Evolutionary conservation across 2,888 invertebrate genomes (phyloP), one percentile per base, ranked within the genome.

Genomic region (Dioctria linearis): DNA sequence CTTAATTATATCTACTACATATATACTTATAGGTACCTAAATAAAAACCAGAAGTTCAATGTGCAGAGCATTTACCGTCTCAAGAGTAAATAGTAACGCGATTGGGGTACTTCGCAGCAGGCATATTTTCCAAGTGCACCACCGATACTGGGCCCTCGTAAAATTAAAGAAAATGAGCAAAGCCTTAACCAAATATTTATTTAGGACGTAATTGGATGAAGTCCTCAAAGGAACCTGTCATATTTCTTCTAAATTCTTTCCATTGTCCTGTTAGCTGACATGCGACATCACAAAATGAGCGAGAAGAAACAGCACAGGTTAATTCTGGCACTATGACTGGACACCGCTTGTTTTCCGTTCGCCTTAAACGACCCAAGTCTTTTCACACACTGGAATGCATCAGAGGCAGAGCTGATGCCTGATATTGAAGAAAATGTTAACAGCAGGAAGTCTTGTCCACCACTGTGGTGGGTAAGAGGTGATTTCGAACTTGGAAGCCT

Each of bases 171-270:
- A 76, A 76, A 63, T 63, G 76, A 76, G 57, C 57, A 39, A 59
- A 63, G 51, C 76, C 63, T 63, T 25, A 49, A 57, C 76, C 25
- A 76, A 63, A 63, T 76, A 76, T 76, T 76, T 76, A 76, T 63
- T 76, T 76, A 76, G 76, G 76, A 76, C 63, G 49, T 76, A 76
- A 76, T 76, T 76, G 76, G 76, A 39, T 25, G 63, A 76, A 76
- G 76, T 76, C 63, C 76, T 49, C 76, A 76, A 43, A 63, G 43
- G 63, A 63, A 63, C 76, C 63, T 63, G 76, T 42, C 73, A 46
- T 25, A 25, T 25, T 76, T 39, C 76, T 46, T 6, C 63, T 25
- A 49, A 76, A 76, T 76, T 76, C 63, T 63, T 76, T 61, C 63
- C 63, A 63, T 63, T 39, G 43, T 25, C 63, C 39, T 37, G 46